phyloP scores from a whole-genome alignment of 2,113 vertebrate genomes.

The Menura novaehollandiae region DNA sequence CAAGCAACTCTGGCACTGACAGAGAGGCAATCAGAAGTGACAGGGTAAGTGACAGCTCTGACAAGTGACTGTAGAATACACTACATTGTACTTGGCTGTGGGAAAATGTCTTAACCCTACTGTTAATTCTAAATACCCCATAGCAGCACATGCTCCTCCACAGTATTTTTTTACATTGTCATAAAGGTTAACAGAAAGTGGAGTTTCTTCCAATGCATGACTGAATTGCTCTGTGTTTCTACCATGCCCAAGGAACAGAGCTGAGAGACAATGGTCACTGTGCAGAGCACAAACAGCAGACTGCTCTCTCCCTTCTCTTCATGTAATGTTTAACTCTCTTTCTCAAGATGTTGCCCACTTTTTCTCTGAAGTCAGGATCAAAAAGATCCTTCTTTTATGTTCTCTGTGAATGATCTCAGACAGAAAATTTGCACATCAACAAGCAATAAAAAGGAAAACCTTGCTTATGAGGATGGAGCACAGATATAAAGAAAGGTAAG shows the following conservation, averaged over 20 bases:
- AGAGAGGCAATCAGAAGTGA: background rate
- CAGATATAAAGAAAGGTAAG: background rate
- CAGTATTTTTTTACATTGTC: background rate
- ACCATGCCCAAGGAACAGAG: background rate
- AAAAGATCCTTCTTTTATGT: background rate
- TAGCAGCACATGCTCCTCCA: background rate
- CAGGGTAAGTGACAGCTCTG: background rate
- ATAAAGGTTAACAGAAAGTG: background rate
- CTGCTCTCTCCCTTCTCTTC: background rate
- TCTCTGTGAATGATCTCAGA: background rate
- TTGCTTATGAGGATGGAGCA: background rate
- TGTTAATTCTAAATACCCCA: background rate
- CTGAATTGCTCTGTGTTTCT: background rate
- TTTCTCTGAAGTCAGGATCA: slow-evolving; percentile 25
- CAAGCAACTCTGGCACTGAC: background rate
- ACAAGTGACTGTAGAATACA: background rate
- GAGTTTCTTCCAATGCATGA: background rate
- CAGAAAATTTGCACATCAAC: background rate
- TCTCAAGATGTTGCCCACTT: background rate
- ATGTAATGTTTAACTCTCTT: background rate
- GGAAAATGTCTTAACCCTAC: background rate
- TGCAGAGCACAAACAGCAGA: background rate
- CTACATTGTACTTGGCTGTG: background rate
- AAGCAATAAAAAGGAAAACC: background rate
- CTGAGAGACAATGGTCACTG: background rate